phyloP scores from a whole-genome alignment of 1,140 invertebrate species.

The Ceratosolen solmsi region DNA sequence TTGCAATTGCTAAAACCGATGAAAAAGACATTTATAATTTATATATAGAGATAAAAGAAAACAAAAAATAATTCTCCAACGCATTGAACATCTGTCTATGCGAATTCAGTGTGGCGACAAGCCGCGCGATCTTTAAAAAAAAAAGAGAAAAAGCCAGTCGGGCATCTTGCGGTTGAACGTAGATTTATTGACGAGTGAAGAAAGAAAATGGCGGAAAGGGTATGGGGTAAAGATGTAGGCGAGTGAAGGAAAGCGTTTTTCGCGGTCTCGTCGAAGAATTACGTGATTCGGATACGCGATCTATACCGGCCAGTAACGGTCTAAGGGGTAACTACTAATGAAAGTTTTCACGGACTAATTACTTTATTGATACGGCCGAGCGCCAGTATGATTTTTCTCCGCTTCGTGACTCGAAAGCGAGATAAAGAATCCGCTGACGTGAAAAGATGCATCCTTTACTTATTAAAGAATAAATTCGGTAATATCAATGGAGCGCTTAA shows the following conservation, averaged over 20 bases:
- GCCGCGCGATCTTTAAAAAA: conserved; percentile 22
- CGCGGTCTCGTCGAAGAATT: conserved; percentile 61
- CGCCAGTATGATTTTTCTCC: conserved; percentile 66
- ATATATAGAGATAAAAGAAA: not conserved
- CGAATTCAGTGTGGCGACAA: not conserved
- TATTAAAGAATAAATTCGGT: conserved; percentile 22
- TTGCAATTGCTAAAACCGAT: no score
- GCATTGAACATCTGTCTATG: conserved; percentile 4
- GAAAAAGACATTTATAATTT: no score
- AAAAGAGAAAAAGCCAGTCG: conserved; percentile 31
- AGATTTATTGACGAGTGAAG: conserved; percentile 55
- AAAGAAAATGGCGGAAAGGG: conserved; percentile 36
- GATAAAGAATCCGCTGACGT: conserved; percentile 36
- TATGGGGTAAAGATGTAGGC: no score
- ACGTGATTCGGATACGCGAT: conserved; percentile 67
- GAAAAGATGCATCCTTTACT: conserved; percentile 28
- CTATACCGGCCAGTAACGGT: conserved; percentile 55
- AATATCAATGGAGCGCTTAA: not conserved
- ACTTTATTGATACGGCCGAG: conserved; percentile 70
- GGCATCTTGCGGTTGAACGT: conserved; percentile 50
- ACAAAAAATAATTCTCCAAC: not conserved
- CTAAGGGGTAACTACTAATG: conserved; percentile 64
- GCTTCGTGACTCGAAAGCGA: conserved; percentile 58
- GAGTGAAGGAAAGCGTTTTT: conserved; percentile 53
- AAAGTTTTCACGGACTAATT: conserved; percentile 69